Evolutionary conservation across 2,113 vertebrate species (phyloP), one percentile per base, ranked within the genome.

Genomic region (Amia ocellicauda): DNA sequence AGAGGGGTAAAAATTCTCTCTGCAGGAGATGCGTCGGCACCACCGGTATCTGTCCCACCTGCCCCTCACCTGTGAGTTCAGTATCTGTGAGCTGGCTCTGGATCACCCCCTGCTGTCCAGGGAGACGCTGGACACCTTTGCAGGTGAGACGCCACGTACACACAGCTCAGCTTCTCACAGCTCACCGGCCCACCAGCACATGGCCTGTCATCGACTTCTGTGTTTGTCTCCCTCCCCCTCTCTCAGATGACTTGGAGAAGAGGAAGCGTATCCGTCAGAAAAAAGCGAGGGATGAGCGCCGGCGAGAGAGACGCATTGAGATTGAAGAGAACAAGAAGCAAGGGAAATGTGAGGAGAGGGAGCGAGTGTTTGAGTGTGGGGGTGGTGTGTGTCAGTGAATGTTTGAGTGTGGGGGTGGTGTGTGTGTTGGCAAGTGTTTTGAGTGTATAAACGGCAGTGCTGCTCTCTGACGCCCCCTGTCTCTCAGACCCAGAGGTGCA

Each of bases 1-100:
- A n/a, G n/a, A n/a, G n/a, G n/a, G n/a, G n/a, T n/a, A n/a, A n/a
- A n/a, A n/a, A n/a, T 11, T 36, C 31, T 36, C 1, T 36, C 65
- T 71, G 55, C 65, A 99, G 97, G 96, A 99, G 41, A 90, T 98
- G 64, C 92, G 97, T 13, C 94, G 94, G 53, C 87, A 95, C 3
- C 93, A 98, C 73, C 93, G 96, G 41, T 98, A 99, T 57, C 90
- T 99, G 51, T 93, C 92, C 71, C 96, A 99, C 72, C 83, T 99
- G 83, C 97, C 97, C 0, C 94, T 99, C 70, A 99, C 97, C 9
- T 99, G 97, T n/a, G 97, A 99, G 82, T 98, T 97, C 87, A 96
- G 95, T 79, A 94, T 97, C 74, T 99, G 97, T 79, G 97, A 98
- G 72, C 79, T 99, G 53, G 89, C 91, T 59, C 86, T 98, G 68